phyloP scores from a whole-genome alignment of 92 coral and sea anemone species.

The Epizoanthus illoricatus region DNA sequence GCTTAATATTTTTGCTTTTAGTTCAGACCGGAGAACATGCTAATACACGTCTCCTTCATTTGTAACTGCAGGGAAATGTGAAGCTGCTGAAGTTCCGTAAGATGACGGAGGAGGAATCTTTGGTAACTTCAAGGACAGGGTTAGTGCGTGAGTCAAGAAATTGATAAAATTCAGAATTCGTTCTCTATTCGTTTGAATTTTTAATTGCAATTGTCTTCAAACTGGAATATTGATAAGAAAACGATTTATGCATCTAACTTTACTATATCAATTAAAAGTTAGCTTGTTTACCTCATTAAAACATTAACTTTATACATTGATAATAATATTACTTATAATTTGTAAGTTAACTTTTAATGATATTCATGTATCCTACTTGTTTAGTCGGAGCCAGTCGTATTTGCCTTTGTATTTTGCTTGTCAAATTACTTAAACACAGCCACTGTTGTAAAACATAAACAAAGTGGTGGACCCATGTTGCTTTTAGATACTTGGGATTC shows the following conservation, averaged over 20 bases:
- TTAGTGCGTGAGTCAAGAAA: background rate
- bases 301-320: too few relatives aligned
- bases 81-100: constrained; percentile 36
- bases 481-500: too few relatives aligned
- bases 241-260: constrained; percentile 5
- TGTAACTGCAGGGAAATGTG: constrained; percentile 31
- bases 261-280: too few relatives aligned
- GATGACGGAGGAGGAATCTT: constrained; percentile 27
- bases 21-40: background rate
- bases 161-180: background rate
- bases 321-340: too few relatives aligned
- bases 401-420: background rate
- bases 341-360: too few relatives aligned
- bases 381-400: background rate
- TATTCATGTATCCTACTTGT: too few relatives aligned
- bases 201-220: background rate
- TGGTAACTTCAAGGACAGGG: constrained; percentile 6
- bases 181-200: background rate
- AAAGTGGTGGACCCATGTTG: background rate
- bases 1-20: background rate
- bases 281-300: too few relatives aligned
- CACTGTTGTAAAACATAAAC: background rate
- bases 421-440: background rate
- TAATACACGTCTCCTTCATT: constrained; percentile 1
- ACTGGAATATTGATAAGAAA: constrained; percentile 15